Base-by-base conservation (phyloP, 2,888 invertebrate species). In the Zaprionus lineosus region DNA sequence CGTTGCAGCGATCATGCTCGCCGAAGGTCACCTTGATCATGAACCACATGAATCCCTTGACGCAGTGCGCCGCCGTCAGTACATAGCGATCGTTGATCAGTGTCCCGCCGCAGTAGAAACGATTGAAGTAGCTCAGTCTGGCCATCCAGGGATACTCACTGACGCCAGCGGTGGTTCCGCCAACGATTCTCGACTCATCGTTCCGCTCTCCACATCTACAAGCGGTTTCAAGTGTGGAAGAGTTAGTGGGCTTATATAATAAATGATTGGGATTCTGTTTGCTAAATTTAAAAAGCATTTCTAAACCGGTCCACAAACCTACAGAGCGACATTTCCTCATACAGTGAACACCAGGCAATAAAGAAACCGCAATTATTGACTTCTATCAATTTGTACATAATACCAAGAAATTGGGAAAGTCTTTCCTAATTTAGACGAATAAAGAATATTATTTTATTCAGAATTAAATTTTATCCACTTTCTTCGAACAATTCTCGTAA, bases 81-180 rank as follows among this genome's bases (percentile, higher is more conserved):
- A 97, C 96, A 82, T 96, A 97, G 29, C 95, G 92, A 90, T 97
- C 96, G 86, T 96, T 96, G 89, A 97, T 95, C 64, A 96, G 91
- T 90, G 95, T 95, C 36, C 96, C 96, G 8, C 96, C 97, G 86
- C 97, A 97, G 90, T 97, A 97, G 91, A 97, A 97, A 82, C 95
- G 92, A 89, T 95, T 96, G 90, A 96, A 94, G 90, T 97, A 97
- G 2, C 95, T 94, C 40, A 97, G 91, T 47, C 95, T 92, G 9
- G 94, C 96, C 93, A 97, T 95, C 97, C 97, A 97, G 3, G 97
- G 97, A 88, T 95, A 96, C 89, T 96, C 96, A 86, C 95, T 95
- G 76, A 93, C 91, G 26, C 92, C 92, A 0, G 96, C 93, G 11
- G 94, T 93, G 47, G 92, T 92, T 1, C 97, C 97, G 1, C 96